A percentile compares a stretch with the other conserved stretches of the same genome.
phyloP scores from a whole-genome alignment of 2,113 vertebrate species.

The Festucalex cinctus region DNA sequence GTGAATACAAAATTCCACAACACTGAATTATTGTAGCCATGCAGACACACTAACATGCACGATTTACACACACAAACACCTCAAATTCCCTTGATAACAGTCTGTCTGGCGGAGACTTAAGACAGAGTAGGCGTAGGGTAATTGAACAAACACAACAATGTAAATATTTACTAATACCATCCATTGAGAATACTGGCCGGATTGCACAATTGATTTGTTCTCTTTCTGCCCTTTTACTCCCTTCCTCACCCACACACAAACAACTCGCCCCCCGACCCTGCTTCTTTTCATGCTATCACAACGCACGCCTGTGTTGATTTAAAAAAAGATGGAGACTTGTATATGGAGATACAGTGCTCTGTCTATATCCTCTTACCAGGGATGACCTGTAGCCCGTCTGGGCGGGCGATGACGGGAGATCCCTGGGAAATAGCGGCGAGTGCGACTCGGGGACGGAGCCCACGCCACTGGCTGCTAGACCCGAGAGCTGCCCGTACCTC shows the following conservation, averaged over 20 bases:
- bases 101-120: constrained; percentile 67
- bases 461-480: constrained; percentile 93
- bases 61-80: constrained; percentile 34
- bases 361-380: constrained; percentile 86
- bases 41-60: constrained; percentile 21
- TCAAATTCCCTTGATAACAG: constrained; percentile 61
- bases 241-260: constrained; percentile 26
- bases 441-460: constrained; percentile 89
- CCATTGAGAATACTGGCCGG: constrained; percentile 54
- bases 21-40: constrained; percentile 26
- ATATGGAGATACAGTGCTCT: constrained; percentile 48
- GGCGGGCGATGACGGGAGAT: constrained; percentile 85
- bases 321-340: constrained; percentile 42
- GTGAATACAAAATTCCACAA: constrained; percentile 22
- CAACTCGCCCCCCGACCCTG: constrained; percentile 9
- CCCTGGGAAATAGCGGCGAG: constrained; percentile 87
- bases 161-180: constrained; percentile 70
- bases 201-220: constrained; percentile 58
- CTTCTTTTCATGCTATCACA: constrained; percentile 41
- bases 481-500: constrained; percentile 94
- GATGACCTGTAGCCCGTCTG: constrained; percentile 94
- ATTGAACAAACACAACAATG: constrained; percentile 71
- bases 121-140: constrained; percentile 62
- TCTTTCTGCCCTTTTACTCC: constrained; percentile 45
- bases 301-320: constrained; percentile 37